These are phyloP conservation scores for Nomada ruficornis DNA, from an alignment of 2,888 invertebrate genomes.

Conservation along the genomic window DNA sequence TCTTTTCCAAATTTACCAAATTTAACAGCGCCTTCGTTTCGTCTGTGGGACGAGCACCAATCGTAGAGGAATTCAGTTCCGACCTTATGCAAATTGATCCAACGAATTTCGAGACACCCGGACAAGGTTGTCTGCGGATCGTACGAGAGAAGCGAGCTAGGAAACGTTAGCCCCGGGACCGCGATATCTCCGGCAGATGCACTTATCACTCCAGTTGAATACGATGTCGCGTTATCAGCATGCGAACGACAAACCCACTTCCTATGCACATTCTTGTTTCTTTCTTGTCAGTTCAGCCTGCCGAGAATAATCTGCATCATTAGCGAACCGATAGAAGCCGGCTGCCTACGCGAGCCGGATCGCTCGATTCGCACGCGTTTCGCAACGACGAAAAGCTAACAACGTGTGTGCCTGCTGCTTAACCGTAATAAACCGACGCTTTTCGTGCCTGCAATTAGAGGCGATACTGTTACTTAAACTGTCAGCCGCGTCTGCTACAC, in stretches of 20 bases:
- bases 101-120: constrained; percentile 20
- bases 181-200: constrained; percentile 63
- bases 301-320: constrained; percentile 71
- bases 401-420: constrained; percentile 12
- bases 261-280: constrained; percentile 75
- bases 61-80: constrained; percentile 32
- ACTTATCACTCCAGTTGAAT: constrained; percentile 65
- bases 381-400: constrained; percentile 20
- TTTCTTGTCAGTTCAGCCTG: constrained; percentile 67
- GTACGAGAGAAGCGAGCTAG: constrained; percentile 15
- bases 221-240: constrained; percentile 67
- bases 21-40: constrained; percentile 11
- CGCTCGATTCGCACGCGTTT: constrained; percentile 25
- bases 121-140: background rate
- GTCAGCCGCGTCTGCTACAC: background rate
- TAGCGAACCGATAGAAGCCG: constrained; percentile 69
- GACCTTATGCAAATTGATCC: constrained; percentile 28
- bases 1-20: constrained; percentile 26
- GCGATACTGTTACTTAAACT: constrained; percentile 10
- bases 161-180: constrained; percentile 47
- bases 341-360: constrained; percentile 64
- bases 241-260: constrained; percentile 74
- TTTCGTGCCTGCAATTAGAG: constrained; percentile 44
- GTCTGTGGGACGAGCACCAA: background rate
- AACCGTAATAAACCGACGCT: constrained; percentile 36